Conservation (phyloP, 2,113 vertebrate species). For the Neolamprologus cancellatus region DNA sequence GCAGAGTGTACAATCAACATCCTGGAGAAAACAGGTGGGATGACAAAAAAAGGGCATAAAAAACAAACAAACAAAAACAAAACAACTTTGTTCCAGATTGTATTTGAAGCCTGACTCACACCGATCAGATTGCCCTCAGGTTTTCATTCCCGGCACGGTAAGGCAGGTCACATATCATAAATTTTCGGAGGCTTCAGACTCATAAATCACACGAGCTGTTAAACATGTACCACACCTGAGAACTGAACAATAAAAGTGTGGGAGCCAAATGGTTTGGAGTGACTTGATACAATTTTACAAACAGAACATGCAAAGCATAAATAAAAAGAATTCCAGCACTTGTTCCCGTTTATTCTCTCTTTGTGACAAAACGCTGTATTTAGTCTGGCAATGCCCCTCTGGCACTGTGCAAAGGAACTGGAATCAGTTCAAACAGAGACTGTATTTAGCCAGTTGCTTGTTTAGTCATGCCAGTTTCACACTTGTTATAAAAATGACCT, state of each 20-base stretch:
- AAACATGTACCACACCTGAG: not conserved
- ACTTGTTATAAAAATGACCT: not conserved
- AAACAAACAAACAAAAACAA: not conserved
- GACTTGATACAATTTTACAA: not conserved
- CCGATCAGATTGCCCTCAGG: not conserved
- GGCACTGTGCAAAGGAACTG: not conserved
- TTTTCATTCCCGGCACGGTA: not conserved
- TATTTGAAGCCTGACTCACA: not conserved
- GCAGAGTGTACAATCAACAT: not conserved
- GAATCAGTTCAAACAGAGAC: not conserved
- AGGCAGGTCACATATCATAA: not conserved
- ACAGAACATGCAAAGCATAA: not conserved
- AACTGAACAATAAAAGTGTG: not conserved
- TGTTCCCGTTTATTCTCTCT: not conserved
- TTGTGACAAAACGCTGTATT: conserved; percentile 2
- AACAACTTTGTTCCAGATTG: not conserved
- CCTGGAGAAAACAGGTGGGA: not conserved
- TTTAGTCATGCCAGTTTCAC: conserved; percentile 27
- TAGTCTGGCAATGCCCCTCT: not conserved
- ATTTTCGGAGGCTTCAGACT: not conserved
- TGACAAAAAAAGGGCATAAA: not conserved
- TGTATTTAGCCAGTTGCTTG: conserved; percentile 2
- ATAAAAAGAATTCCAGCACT: not conserved
- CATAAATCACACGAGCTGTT: not conserved
- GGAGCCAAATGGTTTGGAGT: not conserved